Evolutionary conservation across 2,113 vertebrate genomes (phyloP).

Genomic region (Phyllostomus discolor): DNA sequence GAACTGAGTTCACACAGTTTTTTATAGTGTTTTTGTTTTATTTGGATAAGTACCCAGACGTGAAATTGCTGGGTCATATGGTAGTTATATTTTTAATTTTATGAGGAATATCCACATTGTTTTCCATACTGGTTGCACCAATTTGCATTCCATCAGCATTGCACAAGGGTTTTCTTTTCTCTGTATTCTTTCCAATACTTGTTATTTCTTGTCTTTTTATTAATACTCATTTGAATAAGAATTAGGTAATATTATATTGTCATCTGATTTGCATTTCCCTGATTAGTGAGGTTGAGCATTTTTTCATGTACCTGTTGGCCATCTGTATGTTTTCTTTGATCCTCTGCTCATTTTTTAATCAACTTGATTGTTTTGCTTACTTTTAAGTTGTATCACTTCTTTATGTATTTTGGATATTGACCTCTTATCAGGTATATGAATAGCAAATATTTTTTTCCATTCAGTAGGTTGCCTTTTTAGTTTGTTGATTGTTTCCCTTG

Average conservation of each 20-base stretch:
- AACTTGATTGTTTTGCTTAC: not conserved
- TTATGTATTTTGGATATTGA: not conserved
- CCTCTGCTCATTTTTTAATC: not conserved
- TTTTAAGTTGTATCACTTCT: not conserved
- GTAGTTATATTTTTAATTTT: not conserved
- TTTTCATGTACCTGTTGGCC: not conserved
- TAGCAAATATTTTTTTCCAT: not conserved
- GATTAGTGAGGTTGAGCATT: not conserved
- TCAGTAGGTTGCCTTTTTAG: not conserved
- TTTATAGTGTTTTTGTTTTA: not conserved
- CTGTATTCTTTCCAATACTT: not conserved
- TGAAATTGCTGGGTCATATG: not conserved
- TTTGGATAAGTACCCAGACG: not conserved
- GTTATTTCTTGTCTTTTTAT: not conserved
- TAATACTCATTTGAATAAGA: not conserved
- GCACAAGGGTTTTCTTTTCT: not conserved
- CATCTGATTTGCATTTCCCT: not conserved
- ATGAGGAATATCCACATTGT: not conserved
- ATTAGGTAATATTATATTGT: not conserved
- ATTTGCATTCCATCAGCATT: not conserved
- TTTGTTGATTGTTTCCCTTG: not conserved
- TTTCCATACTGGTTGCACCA: not conserved
- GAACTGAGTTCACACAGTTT: not conserved
- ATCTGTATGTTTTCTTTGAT: not conserved
- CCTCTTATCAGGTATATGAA: not conserved